phyloP scores from a whole-genome alignment of 2,113 vertebrate genomes.

The Takifugu bimaculatus region DNA sequence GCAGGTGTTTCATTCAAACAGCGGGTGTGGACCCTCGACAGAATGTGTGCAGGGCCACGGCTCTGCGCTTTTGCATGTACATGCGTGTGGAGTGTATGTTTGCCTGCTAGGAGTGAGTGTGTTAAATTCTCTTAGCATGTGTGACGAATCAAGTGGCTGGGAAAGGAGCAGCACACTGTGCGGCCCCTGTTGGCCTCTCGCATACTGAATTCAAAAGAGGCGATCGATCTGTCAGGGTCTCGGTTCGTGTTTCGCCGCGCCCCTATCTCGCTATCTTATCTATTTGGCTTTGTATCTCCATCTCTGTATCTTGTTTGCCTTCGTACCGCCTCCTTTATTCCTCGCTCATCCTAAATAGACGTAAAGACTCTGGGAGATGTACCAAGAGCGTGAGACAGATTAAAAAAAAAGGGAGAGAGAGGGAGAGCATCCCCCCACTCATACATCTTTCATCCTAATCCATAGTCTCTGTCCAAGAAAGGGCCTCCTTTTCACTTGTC shows the following conservation, averaged over 20 bases:
- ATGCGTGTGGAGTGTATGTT: constrained; percentile 47
- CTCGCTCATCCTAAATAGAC: constrained; percentile 31
- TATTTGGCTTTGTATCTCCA: constrained; percentile 8
- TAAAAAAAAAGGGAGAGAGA: constrained; percentile 35
- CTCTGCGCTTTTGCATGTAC: constrained; percentile 45
- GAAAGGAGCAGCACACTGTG: constrained; percentile 45
- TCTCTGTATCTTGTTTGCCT: constrained; percentile 4
- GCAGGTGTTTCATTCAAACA: constrained; percentile 58
- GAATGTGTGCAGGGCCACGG: constrained; percentile 39
- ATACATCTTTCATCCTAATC: constrained; percentile 69
- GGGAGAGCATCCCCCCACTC: constrained; percentile 66
- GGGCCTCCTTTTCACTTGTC: constrained; percentile 73
- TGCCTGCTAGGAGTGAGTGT: constrained; percentile 49
- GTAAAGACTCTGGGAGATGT: constrained; percentile 47
- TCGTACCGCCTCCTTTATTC: constrained; percentile 18
- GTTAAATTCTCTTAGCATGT: constrained; percentile 74
- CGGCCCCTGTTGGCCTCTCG: constrained; percentile 44
- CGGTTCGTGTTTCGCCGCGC: constrained; percentile 27
- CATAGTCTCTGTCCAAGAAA: constrained; percentile 68
- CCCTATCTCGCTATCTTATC: constrained; percentile 37
- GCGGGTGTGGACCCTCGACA: constrained; percentile 15
- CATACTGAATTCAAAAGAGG: constrained; percentile 59
- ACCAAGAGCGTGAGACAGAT: constrained; percentile 53
- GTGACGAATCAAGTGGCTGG: constrained; percentile 69
- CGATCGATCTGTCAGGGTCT: constrained; percentile 59